Percentiles rank a stretch among this genome's conserved stretches.
Evolutionary conservation across 2,888 invertebrate genomes (phyloP).

Genomic region (Drosophila kokeensis): DNA sequence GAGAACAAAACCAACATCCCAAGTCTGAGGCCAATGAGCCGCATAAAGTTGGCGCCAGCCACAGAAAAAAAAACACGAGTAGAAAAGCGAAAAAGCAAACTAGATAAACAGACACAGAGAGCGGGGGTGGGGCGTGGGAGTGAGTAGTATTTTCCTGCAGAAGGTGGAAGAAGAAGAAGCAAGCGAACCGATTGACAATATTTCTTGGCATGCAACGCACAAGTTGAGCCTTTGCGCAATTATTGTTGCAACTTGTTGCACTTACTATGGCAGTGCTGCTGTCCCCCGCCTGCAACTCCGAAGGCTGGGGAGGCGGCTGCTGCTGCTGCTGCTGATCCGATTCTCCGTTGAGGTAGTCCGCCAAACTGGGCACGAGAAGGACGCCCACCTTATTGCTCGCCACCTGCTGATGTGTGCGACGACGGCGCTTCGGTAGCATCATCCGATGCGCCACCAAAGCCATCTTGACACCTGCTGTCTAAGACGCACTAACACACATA

Average conservation of each 20-base stretch:
- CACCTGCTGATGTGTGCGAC: constrained; percentile 66
- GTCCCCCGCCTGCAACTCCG: constrained; percentile 34
- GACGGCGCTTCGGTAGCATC: constrained; percentile 74
- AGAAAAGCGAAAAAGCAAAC: constrained; percentile 19
- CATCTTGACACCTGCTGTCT: constrained; percentile 55
- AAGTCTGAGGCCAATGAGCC: constrained; percentile 40
- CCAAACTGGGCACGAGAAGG: constrained; percentile 70
- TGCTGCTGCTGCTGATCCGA: constrained; percentile 28
- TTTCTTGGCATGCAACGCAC: constrained; percentile 25
- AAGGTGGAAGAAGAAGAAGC: background rate
- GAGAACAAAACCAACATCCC: constrained; percentile 22
- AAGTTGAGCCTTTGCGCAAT: constrained; percentile 2
- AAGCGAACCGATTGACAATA: background rate
- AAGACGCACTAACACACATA: background rate
- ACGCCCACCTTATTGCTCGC: constrained; percentile 79
- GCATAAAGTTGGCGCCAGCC: constrained; percentile 74
- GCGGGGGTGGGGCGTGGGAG: background rate
- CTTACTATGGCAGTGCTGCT: constrained; percentile 60
- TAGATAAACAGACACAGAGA: constrained; percentile 32
- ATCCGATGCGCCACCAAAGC: constrained; percentile 82
- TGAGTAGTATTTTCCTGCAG: background rate
- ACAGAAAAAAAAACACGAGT: constrained; percentile 11
- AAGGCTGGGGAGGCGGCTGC: constrained; percentile 24
- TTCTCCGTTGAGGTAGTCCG: constrained; percentile 60
- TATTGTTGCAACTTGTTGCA: constrained; percentile 72